Base-by-base conservation (phyloP, 2,888 invertebrate genomes). In the Mythimna pallens region DNA sequence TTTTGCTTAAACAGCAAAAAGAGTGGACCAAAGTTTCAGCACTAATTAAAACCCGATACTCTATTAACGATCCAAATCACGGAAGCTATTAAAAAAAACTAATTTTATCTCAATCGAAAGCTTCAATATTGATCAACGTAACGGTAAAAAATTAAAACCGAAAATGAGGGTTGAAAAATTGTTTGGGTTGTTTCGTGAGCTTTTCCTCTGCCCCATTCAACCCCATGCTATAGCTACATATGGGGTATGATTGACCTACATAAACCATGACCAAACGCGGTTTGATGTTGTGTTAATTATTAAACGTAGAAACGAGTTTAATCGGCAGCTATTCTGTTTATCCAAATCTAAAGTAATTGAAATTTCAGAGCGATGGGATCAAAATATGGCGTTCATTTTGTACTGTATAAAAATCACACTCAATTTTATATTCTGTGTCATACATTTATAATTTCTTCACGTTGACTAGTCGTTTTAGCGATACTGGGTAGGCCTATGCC, bases 211-310 rank as follows among this genome's bases (percentile, higher is more conserved):
- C 62, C 47, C 70, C 58, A 68, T 80, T 76, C 62, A 64, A 69
- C 68, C 76, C 70, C 25, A 47, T 72, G n/a, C 36, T 70, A 47
- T 64, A 62, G 25, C 20, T 73, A 78, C 58, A 30, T 61, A 69
- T 30, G 34, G 68, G 68, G 55, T 71, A 61, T 63, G 67, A 74
- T 73, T 82, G 78, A 85, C 83, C 83, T 77, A 85, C 62, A 73
- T 81, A 73, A 57, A 58, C 52, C 64, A 65, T 67, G 54, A 63
- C 74, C 34, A 76, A 72, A 65, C 66, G 20, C 36, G 65, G 67
- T 62, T 72, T 62, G 63, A 79, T 73, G 61, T 73, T 34, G 34
- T 59, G 50, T 75, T 81, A 76, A 81, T 81, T 75, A 82, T 82
- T 73, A 62, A 76, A n/a, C n/a, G n/a, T 43, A 34, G 58, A n/a